Conservation (phyloP, 1,140 invertebrate species). For the Trachymyrmex cornetzi region DNA sequence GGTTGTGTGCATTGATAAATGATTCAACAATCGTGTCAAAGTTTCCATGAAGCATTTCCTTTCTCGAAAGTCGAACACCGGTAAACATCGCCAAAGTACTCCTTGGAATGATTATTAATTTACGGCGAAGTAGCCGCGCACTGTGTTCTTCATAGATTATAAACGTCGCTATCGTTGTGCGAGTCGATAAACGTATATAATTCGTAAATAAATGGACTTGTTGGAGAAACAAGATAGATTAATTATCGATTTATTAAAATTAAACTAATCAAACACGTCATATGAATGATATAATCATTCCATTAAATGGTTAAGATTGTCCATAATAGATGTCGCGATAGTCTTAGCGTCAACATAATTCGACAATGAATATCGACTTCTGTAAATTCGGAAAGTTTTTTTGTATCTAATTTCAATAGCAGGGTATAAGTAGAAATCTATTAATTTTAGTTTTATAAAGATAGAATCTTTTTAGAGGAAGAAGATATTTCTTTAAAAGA, state of each 20-base stretch:
- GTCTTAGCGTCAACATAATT: background rate
- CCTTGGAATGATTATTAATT: constrained; percentile 52
- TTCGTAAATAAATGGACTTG: constrained; percentile 27
- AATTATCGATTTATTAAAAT: constrained; percentile 44
- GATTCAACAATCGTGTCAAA: constrained; percentile 38
- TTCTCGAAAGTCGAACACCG: constrained; percentile 36
- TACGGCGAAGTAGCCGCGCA: constrained; percentile 7
- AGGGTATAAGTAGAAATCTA: background rate
- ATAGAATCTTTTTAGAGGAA: background rate
- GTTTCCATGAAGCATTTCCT: constrained; percentile 40
- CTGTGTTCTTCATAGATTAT: constrained; percentile 54
- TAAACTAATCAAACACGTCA: constrained; percentile 4
- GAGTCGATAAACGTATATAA: constrained; percentile 29
- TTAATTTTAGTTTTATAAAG: too few species aligned
- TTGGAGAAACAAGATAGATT: constrained; percentile 27
- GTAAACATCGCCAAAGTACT: constrained; percentile 40
- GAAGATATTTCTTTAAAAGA: background rate
- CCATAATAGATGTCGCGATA: background rate
- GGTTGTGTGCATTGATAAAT: constrained; percentile 24
- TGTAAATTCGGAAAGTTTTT: background rate
- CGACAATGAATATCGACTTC: background rate
- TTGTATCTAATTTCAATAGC: background rate
- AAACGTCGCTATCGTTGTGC: constrained; percentile 25
- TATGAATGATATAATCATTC: background rate
- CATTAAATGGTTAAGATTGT: constrained; percentile 6